phyloP scores from a whole-genome alignment of 2,113 vertebrate genomes.

The Leptobrachium leishanense region DNA sequence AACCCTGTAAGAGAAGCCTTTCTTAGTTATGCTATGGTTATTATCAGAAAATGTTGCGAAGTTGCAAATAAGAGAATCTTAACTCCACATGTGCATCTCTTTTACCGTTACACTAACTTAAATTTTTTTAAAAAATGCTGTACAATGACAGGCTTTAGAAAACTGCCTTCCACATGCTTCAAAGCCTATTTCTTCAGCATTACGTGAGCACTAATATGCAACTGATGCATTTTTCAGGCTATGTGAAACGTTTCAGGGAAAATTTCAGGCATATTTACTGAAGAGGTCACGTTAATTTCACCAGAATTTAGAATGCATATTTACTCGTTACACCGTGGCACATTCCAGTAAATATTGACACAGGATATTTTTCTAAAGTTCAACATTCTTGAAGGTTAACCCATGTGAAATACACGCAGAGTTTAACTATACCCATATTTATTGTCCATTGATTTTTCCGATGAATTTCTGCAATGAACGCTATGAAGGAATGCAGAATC shows the following conservation, averaged over 20 bases:
- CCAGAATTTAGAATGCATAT: neutral
- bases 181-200: too few species aligned
- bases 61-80: too few species aligned
- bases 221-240: too few species aligned
- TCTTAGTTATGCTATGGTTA: too few species aligned
- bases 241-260: neutral
- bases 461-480: neutral
- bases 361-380: constrained; percentile 32
- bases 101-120: too few species aligned
- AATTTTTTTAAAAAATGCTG: too few species aligned
- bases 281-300: constrained; percentile 29
- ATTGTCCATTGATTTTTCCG: neutral
- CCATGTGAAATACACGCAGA: neutral
- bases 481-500: neutral
- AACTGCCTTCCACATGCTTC: too few species aligned
- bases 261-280: constrained; percentile 1
- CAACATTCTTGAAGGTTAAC: constrained; percentile 26
- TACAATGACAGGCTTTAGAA: too few species aligned
- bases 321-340: constrained; percentile 32
- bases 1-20: too few species aligned
- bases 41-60: too few species aligned
- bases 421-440: neutral
- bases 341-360: constrained; percentile 44
- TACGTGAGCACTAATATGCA: too few species aligned
- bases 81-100: too few species aligned